Base-by-base conservation (phyloP, 2,113 vertebrate species). In the Fulica atra region DNA sequence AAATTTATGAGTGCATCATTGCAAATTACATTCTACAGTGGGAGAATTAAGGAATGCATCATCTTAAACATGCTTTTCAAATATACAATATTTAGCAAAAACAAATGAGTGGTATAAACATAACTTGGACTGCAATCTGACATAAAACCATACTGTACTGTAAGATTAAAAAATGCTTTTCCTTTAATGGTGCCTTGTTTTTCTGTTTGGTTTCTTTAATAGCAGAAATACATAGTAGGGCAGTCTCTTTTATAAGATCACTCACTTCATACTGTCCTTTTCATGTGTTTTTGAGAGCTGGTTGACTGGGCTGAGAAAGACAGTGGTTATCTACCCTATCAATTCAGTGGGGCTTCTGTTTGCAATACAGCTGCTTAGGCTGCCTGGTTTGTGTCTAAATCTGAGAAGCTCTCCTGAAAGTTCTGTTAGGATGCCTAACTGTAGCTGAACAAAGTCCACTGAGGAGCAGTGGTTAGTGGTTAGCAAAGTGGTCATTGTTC, bases 131-230 rank as follows among this genome's bases (percentile, higher is more conserved):
- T 59, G 12, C 28, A 77, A 65, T 61, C 44, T 96, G 38, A 66
- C 48, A 11, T 63, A 36, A 94, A 86, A 35, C 59, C 29, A 33
- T 73, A 42, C n/a, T 33, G 50, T 44, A 57, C 17, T 57, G 24
- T 71, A 38, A 86, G 51, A 73, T 70, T 69, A 79, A 94, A 91
- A 93, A 80, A 71, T n/a, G 68, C 35, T 17, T 93, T 88, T 73
- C 31, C 3, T 25, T 68, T 95, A 74, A 86, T n/a, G 21, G n/a
- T 42, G 25, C 40, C 71, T 80, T 77, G 31, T 69, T 92, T 88
- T 93, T 78, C 57, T 72, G 10, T 89, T 95, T 79, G 36, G 8
- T 77, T 95, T 83, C 50, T 82, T 91, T 63, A 73, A 31, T 13
- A 77, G 46, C 19, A 85, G 40, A 82, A 89, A 69, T 48, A 56